phyloP scores from a whole-genome alignment of 1,140 invertebrate genomes.

The Eurytemora carolleeae region DNA sequence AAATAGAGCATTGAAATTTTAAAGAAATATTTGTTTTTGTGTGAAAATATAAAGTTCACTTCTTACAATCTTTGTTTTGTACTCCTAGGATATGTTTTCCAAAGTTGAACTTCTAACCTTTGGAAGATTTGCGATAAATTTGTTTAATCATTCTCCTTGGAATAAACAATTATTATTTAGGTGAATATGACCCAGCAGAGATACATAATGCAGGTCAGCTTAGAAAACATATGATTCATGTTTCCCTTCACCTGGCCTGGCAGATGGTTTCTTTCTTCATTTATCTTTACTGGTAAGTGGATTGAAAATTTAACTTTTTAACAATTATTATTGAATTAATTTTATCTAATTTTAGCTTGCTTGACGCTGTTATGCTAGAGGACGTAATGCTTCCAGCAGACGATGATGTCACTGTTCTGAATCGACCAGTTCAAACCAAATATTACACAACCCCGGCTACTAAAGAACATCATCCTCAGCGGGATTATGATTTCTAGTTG shows the following conservation, averaged over 20 bases:
- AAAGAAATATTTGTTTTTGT: no score
- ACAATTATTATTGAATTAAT: background rate
- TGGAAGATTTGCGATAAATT: no score
- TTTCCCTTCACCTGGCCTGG: conserved; percentile 12
- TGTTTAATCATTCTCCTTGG: no score
- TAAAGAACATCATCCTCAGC: background rate
- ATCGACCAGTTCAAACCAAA: background rate
- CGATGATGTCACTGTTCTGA: background rate
- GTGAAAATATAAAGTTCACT: no score
- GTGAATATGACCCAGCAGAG: conserved; percentile 14
- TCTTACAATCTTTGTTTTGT: no score
- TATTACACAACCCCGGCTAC: background rate
- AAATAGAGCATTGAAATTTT: no score
- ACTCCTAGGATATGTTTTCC: no score
- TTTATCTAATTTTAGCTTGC: background rate
- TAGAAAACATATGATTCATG: conserved; percentile 4
- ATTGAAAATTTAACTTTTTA: background rate
- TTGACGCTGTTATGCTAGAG: background rate
- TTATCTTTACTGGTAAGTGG: conserved; percentile 11
- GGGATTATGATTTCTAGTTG: background rate
- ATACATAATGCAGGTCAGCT: conserved; percentile 9
- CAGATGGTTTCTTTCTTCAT: conserved; percentile 13
- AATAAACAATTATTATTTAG: conserved; percentile 3
- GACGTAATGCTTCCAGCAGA: background rate
- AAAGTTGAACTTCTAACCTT: no score